Base-by-base conservation (phyloP, 2,113 vertebrate genomes). In the Herpetotheres cachinnans region DNA sequence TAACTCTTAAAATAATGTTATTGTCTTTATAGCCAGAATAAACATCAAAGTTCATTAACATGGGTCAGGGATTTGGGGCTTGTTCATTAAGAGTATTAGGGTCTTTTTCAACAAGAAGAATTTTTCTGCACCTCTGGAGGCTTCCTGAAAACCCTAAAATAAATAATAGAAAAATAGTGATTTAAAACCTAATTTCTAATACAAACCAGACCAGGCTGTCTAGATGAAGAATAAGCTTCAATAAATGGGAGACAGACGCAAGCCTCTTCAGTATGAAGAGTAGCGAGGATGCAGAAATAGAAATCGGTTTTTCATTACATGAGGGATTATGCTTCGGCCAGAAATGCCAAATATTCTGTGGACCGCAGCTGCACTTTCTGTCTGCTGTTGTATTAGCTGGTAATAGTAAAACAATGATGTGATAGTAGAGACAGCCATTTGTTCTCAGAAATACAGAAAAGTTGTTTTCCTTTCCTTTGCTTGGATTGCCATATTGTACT, bases 231-330 rank as follows among this genome's bases (percentile, higher is more conserved):
- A 98, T 98, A 98, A 98, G 97, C 97, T 98, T 98, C 98, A 98
- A 97, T 98, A 98, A 98, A 98, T 97, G 97, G 98, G 95, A 98
- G 98, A 98, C 97, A 98, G 98, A 97, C 89, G 96, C 97, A 97
- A 97, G 96, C 96, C 97, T 98, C 97, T 98, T 98, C 97, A 96
- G 96, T 95, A 98, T 98, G 97, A 98, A 98, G 98, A 98, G 98
- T 97, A 98, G 98, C 96, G 79, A 97, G 97, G 95, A 97, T 98
- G 96, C 97, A 96, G 98, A 98, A 98, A 98, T 98, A 98, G 98
- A 98, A 98, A 98, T 98, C 97, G 98, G 97, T 97, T 98, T 98
- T 98, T 98, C 98, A 98, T 98, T 98, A 98, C 98, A 95, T 96
- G 97, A 98, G 95, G 98, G 98, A 98, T 98, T 98, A 98, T 97